phyloP scores from a whole-genome alignment of 1,140 invertebrate genomes.

The Drosophila sechellia region DNA sequence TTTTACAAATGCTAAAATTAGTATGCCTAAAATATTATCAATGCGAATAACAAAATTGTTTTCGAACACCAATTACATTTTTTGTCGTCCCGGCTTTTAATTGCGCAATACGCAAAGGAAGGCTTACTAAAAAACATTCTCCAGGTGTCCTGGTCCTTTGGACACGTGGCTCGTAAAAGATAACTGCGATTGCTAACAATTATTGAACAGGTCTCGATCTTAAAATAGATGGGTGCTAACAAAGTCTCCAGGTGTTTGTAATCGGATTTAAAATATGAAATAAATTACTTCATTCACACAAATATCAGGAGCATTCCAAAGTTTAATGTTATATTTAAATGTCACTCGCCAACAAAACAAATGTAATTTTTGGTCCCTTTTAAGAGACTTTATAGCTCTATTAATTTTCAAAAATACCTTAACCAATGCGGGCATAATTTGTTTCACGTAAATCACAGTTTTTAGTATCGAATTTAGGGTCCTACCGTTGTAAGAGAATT shows the following conservation, averaged over 20 bases:
- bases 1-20: conserved; percentile 21
- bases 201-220: conserved; percentile 14
- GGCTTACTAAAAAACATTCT: neutral
- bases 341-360: no score
- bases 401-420: no score
- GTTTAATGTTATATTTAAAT: no score
- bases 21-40: conserved; percentile 5
- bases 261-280: neutral
- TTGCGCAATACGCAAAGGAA: conserved; percentile 7
- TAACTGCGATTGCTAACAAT: conserved; percentile 8
- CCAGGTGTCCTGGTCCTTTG: neutral
- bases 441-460: neutral
- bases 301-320: no score
- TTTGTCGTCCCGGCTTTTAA: neutral
- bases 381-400: no score
- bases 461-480: neutral
- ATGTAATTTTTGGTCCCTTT: no score
- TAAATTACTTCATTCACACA: no score
- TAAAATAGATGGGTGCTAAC: neutral
- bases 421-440: no score
- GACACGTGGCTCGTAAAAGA: conserved; percentile 19
- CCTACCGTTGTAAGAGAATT: neutral
- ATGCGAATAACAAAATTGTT: conserved; percentile 34
- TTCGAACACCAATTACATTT: neutral
- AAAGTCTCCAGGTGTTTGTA: neutral